Evolutionary conservation across 1,140 invertebrate genomes (phyloP).

Genomic region (Trigoniulus corallinus): DNA sequence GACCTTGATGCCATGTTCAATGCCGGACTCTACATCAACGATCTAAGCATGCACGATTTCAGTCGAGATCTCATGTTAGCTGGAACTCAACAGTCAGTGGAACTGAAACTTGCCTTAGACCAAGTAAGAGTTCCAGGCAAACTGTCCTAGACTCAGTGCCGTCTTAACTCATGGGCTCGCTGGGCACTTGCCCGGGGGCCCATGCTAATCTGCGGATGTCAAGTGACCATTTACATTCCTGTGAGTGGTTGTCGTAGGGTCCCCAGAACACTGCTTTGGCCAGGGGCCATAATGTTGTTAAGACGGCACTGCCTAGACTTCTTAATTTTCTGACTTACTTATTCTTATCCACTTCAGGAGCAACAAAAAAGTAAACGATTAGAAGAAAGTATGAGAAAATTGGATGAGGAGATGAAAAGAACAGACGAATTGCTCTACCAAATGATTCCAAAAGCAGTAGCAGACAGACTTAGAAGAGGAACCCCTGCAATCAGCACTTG

Average conservation of each 20-base stretch:
- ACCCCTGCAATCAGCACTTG: conserved; percentile 89
- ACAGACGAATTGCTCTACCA: conserved; percentile 92
- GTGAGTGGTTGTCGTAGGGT: too few species aligned
- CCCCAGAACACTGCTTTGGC: neutral
- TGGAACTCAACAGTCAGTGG: conserved; percentile 91
- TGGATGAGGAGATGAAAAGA: conserved; percentile 88
- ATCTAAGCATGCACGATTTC: conserved; percentile 94
- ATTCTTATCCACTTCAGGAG: conserved; percentile 34
- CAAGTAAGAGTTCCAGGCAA: conserved; percentile 46
- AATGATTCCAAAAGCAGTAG: conserved; percentile 91
- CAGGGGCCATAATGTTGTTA: neutral
- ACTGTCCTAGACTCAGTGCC: too few species aligned
- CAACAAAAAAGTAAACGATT: conserved; percentile 91
- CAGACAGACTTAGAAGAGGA: conserved; percentile 74
- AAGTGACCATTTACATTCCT: too few species aligned
- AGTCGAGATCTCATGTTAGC: conserved; percentile 91
- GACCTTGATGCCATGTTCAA: conserved; percentile 74
- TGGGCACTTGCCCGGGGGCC: too few species aligned
- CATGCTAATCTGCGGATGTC: too few species aligned
- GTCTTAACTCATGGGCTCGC: too few species aligned
- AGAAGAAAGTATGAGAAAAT: conserved; percentile 86
- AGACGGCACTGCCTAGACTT: too few species aligned
- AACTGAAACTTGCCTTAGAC: conserved; percentile 83
- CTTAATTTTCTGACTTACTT: neutral
- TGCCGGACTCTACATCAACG: conserved; percentile 87